These are phyloP conservation scores for Amiota minor DNA, from an alignment of 2,888 invertebrate species.

Conservation along the genomic window DNA sequence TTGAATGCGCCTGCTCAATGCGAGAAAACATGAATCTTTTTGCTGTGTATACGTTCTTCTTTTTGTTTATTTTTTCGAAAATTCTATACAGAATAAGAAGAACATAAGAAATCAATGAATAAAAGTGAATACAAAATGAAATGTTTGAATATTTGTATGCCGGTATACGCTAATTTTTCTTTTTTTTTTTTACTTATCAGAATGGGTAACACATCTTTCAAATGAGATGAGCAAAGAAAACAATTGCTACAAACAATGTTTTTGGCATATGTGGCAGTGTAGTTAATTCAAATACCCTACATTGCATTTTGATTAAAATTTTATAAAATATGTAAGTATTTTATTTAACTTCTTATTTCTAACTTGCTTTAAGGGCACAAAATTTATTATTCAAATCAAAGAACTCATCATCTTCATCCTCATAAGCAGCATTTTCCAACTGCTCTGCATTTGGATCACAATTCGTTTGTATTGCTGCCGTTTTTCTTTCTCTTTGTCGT, in stretches of 20 bases:
- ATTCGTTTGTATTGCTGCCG: constrained; percentile 28
- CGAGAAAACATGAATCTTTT: constrained; percentile 17
- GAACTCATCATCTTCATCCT: constrained; percentile 58
- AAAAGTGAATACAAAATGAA: background rate
- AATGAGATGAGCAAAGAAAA: background rate
- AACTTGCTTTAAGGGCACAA: constrained; percentile 59
- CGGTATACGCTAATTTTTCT: background rate
- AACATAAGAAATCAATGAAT: constrained; percentile 8
- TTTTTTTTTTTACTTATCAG: background rate
- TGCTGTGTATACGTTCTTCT: constrained; percentile 22
- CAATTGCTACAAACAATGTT: background rate
- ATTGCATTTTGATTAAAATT: background rate
- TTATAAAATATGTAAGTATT: background rate
- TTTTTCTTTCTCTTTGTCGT: constrained; percentile 60
- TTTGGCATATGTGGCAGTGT: background rate
- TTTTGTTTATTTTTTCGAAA: constrained; percentile 27
- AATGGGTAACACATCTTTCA: background rate
- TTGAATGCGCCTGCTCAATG: constrained; percentile 7
- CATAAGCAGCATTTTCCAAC: constrained; percentile 44
- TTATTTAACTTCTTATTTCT: constrained; percentile 33
- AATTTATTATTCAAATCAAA: constrained; percentile 72
- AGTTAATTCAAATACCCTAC: no score
- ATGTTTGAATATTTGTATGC: constrained; percentile 14
- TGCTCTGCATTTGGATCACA: constrained; percentile 63
- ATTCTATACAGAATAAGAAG: constrained; percentile 14